Evolutionary conservation across 2,113 vertebrate genomes (phyloP).

Genomic region (Xenopus borealis): DNA sequence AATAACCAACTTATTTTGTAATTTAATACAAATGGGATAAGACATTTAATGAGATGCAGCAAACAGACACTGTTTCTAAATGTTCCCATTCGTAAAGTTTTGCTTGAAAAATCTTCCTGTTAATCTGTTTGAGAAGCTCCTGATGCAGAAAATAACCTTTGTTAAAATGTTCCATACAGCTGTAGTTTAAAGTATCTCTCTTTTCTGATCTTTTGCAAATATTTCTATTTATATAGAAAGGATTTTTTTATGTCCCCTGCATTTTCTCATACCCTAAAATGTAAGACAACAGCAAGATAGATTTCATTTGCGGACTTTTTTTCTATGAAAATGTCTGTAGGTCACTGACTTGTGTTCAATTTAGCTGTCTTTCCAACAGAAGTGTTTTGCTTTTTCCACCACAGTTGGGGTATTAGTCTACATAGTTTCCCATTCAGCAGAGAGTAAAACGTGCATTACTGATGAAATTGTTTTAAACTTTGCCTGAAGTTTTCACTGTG

Average conservation of each 20-base stretch:
- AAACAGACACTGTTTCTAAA: too few relatives aligned
- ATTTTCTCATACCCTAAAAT: constrained; percentile 28
- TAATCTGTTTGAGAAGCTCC: constrained; percentile 16
- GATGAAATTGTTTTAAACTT: too few relatives aligned
- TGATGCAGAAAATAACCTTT: neutral
- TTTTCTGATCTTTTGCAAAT: neutral
- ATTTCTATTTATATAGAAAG: constrained; percentile 12
- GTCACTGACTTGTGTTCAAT: constrained; percentile 45
- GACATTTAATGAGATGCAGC: too few relatives aligned
- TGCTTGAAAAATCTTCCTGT: neutral
- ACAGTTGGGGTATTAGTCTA: constrained; percentile 48
- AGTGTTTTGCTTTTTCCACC: constrained; percentile 18
- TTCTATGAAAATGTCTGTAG: constrained; percentile 46
- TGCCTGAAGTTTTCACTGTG: too few relatives aligned
- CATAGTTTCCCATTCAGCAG: constrained; percentile 48
- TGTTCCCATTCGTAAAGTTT: too few relatives aligned
- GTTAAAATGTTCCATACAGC: neutral
- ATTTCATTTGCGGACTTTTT: constrained; percentile 35
- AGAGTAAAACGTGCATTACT: constrained; percentile 45
- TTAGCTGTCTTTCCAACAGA: constrained; percentile 4
- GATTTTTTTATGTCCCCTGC: neutral
- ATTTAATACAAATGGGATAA: too few relatives aligned
- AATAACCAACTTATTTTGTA: too few relatives aligned
- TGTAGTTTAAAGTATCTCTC: neutral
- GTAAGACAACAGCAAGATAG: constrained; percentile 1